A percentile compares a stretch with the other conserved stretches of the same genome.
These are phyloP conservation scores for Mus spretus DNA, from an alignment of 2,797 vertebrate species.

Conservation along the genomic window DNA sequence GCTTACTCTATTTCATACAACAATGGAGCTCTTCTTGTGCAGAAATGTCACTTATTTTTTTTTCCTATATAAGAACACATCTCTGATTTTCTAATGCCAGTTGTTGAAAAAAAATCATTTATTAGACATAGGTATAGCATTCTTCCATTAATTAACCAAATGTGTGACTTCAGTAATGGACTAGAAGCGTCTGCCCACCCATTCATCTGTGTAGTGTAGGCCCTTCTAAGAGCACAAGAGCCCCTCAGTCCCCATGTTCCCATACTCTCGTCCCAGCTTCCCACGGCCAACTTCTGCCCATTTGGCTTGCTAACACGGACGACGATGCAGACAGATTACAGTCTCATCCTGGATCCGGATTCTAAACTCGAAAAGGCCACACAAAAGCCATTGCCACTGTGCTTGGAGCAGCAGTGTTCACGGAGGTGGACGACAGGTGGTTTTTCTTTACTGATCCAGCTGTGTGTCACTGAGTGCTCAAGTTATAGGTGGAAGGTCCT, in stretches of 20 bases:
- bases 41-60: neutral
- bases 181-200: neutral
- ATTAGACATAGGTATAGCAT: neutral
- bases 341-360: neutral
- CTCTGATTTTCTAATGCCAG: neutral
- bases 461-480: slow-evolving; percentile 9
- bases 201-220: neutral
- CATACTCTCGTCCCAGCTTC: no score
- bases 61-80: neutral
- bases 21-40: neutral
- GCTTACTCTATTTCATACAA: neutral
- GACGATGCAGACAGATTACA: neutral
- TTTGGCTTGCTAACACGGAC: neutral
- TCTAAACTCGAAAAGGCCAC: neutral
- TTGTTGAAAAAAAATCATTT: neutral
- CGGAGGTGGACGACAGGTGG: neutral
- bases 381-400: neutral
- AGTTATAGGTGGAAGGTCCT: neutral
- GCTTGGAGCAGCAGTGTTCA: no score
- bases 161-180: neutral
- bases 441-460: neutral
- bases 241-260: accelerated
- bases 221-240: neutral
- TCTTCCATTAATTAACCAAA: slow-evolving; percentile 16
- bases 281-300: neutral